Conservation (phyloP, 2,797 vertebrate genomes). For the Prunella strophiata region DNA sequence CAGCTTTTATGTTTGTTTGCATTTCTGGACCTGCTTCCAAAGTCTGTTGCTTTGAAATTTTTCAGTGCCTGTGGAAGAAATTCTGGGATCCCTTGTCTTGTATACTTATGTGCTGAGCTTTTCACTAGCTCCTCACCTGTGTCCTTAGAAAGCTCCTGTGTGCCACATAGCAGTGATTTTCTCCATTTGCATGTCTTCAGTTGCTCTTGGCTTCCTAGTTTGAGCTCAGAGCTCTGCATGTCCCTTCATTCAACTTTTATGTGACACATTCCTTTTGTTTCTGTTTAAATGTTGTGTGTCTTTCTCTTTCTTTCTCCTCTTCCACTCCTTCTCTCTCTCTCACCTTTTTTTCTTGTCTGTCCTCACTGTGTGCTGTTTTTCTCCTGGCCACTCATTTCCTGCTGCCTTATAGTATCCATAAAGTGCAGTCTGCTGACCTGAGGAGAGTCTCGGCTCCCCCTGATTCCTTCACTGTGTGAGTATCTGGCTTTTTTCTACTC, state of each 20-base stretch:
- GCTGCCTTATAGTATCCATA: conserved; percentile 91
- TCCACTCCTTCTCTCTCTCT: not conserved
- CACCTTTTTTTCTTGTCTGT: conserved; percentile 73
- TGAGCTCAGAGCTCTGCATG: conserved; percentile 63
- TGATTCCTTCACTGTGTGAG: conserved; percentile 98
- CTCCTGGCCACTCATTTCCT: conserved; percentile 79
- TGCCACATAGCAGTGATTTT: conserved; percentile 16
- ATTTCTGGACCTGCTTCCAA: conserved; percentile 12
- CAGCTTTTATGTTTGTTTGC: conserved; percentile 1
- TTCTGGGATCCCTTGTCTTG: not conserved
- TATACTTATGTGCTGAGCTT: not conserved
- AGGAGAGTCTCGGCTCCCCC: conserved; percentile 98
- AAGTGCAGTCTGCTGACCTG: conserved; percentile 96
- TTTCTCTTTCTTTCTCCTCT: conserved; percentile 70
- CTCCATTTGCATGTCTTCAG: conserved; percentile 61
- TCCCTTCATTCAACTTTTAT: conserved; percentile 61
- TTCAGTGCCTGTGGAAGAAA: not conserved
- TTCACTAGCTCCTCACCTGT: not conserved
- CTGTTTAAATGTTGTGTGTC: conserved; percentile 81
- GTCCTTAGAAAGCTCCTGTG: not conserved
- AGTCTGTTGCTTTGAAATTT: conserved; percentile 1
- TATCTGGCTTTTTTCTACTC: conserved; percentile 74
- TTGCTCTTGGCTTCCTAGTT: conserved; percentile 50
- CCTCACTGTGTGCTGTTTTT: conserved; percentile 73
- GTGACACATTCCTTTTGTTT: conserved; percentile 78